A percentile compares a stretch with the other conserved stretches of the same genome.
Evolutionary conservation across 2,888 invertebrate genomes (phyloP).

Genomic region (Synanthedon myopaeformis): DNA sequence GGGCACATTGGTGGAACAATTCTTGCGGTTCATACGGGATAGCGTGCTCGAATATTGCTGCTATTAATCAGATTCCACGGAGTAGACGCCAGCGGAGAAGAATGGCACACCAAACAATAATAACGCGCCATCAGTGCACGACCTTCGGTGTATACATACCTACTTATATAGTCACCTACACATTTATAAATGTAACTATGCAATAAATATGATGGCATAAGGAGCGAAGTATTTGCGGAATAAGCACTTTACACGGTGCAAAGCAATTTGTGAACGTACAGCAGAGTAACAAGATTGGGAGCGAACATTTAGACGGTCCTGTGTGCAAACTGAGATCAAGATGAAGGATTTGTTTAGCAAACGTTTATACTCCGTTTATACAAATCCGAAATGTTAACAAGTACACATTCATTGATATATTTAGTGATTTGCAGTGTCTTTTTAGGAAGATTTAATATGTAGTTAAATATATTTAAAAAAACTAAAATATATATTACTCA

Average conservation of each 20-base stretch:
- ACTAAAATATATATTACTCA: no score
- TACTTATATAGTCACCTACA: background rate
- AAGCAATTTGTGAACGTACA: background rate
- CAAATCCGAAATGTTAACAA: no score
- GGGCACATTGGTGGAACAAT: conserved; percentile 25
- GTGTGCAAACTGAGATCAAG: background rate
- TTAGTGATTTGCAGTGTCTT: no score
- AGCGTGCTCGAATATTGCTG: conserved; percentile 47
- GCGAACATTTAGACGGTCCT: background rate
- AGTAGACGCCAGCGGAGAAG: conserved; percentile 29
- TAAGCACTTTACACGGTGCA: background rate
- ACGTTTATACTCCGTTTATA: no score
- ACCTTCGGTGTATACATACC: conserved; percentile 5
- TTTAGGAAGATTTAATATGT: no score
- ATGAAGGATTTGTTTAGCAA: no score
- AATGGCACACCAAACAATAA: conserved; percentile 48
- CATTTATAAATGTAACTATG: background rate
- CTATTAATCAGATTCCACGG: conserved; percentile 53
- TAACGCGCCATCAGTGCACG: conserved; percentile 10
- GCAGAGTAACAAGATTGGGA: background rate
- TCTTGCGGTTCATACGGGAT: conserved; percentile 35
- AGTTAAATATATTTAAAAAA: no score
- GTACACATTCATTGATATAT: no score
- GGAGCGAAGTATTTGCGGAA: background rate
- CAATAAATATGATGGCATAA: background rate